Evolutionary conservation across 2,888 invertebrate species (phyloP), one percentile per base, ranked within the genome.

Genomic region (Aethes cnicana): DNA sequence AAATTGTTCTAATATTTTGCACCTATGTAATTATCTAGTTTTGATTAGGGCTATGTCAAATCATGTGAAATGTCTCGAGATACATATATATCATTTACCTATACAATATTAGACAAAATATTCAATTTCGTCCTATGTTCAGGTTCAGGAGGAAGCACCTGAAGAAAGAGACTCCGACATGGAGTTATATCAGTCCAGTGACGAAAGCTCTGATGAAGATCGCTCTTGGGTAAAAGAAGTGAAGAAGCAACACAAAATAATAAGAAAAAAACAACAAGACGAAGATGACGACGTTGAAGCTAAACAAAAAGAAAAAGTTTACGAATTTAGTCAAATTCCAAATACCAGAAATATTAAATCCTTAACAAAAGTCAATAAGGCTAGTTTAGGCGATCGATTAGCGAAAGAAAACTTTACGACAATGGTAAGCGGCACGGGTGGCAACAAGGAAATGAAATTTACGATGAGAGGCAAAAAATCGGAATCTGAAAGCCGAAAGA

Each of bases 361-460:
- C 59, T 62, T 90, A 11, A 77, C 83, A 26, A 88, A 84, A 61
- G 80, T 88, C 63, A 91, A 68, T 68, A 95, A 95, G 72, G 82
- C 91, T 25, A 92, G 92, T 63, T 85, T 97, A 18, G 96, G 94
- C 17, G 95, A 96, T 57, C 90, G 97, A 63, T 78, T 97, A 16
- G 77, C 88, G 42, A 90, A 85, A 56, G 93, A 95, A 66, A 91
- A 91, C 33, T 82, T 84, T 23, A 76, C 82, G 1, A 86, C 69
- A 43, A 81, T 66, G 75, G 91, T 65, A 76, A 87, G 74, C 68
- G 93, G 68, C 68, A 91, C 58, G 84, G 94, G 63, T 83, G 94
- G 96, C 32, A 96, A 94, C 73, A 91, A 93, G 44, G 95, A 96
- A 84, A 95, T 96, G 94, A 94, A 94, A 12, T 97, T 96, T 67